These are phyloP conservation scores for Sitobion miscanthi DNA, from an alignment of 1,140 invertebrate species.

Conservation along the genomic window DNA sequence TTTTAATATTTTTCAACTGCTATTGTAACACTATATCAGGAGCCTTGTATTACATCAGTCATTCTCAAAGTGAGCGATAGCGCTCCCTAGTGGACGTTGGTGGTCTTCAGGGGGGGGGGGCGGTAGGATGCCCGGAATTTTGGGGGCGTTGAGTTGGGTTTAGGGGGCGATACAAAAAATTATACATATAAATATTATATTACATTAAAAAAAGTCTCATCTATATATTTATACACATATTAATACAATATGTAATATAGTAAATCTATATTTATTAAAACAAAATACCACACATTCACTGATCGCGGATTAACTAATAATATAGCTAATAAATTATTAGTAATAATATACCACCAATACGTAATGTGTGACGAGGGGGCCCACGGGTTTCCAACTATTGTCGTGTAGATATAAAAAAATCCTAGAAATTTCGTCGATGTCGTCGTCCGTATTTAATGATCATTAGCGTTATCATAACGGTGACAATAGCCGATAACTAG, in stretches of 20 bases:
- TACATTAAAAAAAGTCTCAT: no score
- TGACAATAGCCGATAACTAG: neutral
- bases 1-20: no score
- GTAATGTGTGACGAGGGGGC: neutral
- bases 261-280: conserved; percentile 15
- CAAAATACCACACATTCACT: neutral
- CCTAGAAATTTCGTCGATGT: neutral
- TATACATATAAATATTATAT: no score
- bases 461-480: neutral
- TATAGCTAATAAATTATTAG: neutral
- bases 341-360: conserved; percentile 7
- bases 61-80: no score
- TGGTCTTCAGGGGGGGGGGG: no score
- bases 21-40: no score
- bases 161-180: no score
- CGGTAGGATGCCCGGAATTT: no score
- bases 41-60: no score
- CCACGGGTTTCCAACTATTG: neutral
- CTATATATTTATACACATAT: no score
- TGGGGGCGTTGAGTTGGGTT: no score
- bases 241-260: neutral
- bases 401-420: neutral
- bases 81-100: no score
- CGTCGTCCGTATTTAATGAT: conserved; percentile 12
- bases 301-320: conserved; percentile 5